Evolutionary conservation across 2,888 invertebrate genomes (phyloP).

Genomic region (Apocheima hispidaria): DNA sequence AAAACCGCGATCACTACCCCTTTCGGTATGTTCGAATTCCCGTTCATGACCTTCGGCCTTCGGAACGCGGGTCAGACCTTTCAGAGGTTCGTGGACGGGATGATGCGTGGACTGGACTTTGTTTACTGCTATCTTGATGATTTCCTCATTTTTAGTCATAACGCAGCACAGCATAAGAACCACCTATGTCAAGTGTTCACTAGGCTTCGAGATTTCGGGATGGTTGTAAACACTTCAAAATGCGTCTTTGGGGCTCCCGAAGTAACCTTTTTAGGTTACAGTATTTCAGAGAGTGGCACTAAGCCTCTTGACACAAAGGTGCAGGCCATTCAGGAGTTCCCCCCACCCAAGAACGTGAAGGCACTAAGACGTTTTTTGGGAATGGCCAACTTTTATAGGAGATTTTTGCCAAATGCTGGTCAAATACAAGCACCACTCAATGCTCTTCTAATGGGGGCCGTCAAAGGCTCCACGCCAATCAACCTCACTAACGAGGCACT

Average conservation of each 20-base stretch:
- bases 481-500: too few relatives aligned
- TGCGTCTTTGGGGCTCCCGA: background rate
- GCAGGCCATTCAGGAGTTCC: background rate
- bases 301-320: background rate
- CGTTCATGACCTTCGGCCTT: too few relatives aligned
- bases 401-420: too few relatives aligned
- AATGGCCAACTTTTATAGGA: background rate
- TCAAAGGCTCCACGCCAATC: too few relatives aligned
- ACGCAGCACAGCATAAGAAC: background rate
- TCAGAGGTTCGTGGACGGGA: too few relatives aligned
- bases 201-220: background rate
- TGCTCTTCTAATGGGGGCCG: too few relatives aligned
- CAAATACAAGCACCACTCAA: too few relatives aligned
- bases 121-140: background rate
- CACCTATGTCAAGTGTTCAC: background rate
- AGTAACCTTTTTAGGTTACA: background rate
- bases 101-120: too few relatives aligned
- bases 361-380: background rate
- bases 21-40: background rate
- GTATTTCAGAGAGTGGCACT: background rate
- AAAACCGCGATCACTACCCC: background rate
- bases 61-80: too few relatives aligned
- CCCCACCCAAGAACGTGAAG: background rate
- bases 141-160: background rate
- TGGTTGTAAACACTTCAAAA: background rate